These are phyloP conservation scores for Cuculus canorus DNA, from an alignment of 2,797 vertebrate species.

Conservation along the genomic window DNA sequence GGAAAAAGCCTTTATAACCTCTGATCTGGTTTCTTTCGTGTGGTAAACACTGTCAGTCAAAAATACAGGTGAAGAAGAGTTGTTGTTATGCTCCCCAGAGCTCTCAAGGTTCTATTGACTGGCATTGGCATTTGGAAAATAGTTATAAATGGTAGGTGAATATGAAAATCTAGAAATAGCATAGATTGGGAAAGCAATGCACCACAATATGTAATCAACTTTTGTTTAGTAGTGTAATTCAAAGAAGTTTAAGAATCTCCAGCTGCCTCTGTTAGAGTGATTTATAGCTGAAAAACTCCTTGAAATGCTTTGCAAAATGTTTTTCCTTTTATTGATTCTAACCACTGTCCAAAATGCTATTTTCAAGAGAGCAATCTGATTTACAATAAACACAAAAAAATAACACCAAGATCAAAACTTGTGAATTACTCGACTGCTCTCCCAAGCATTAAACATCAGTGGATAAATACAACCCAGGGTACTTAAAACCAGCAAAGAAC, in stretches of 20 bases:
- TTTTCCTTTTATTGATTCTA: slow-evolving; percentile 60
- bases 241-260: neutral
- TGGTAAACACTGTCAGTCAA: neutral
- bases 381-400: slow-evolving; percentile 33
- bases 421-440: slow-evolving; percentile 41
- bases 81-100: accelerated
- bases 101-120: neutral
- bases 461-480: neutral
- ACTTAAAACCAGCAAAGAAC: slow-evolving; percentile 44
- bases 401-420: neutral
- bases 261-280: neutral
- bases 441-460: slow-evolving; percentile 32
- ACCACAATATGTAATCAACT: neutral
- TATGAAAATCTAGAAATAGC: neutral
- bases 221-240: neutral
- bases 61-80: neutral
- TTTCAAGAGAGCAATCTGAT: slow-evolving; percentile 54
- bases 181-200: neutral
- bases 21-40: neutral
- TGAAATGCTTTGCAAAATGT: neutral
- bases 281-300: neutral
- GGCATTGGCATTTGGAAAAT: neutral
- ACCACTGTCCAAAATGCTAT: neutral
- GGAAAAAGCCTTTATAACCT: neutral
- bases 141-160: neutral